A percentile compares a stretch with the other conserved stretches of the same genome.
Evolutionary conservation across 2,888 invertebrate species (phyloP).

Genomic region (Spatulosminthurus flaviceps): DNA sequence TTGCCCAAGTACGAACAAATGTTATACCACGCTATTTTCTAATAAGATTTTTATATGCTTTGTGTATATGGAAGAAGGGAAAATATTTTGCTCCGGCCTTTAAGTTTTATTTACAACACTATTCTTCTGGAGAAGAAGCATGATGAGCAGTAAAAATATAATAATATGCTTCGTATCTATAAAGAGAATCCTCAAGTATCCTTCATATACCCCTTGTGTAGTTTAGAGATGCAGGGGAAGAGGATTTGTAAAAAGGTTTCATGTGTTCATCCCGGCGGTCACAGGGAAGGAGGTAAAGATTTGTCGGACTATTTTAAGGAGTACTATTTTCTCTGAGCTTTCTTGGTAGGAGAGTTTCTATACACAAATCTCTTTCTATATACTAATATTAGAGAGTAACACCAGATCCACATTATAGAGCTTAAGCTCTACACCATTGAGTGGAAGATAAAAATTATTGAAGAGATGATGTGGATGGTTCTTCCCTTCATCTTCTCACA

Average conservation of each 20-base stretch:
- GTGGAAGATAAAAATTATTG: constrained; percentile 35
- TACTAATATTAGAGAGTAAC: too few species aligned
- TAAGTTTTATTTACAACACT: too few species aligned
- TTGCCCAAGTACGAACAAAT: too few species aligned
- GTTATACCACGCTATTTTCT: too few species aligned
- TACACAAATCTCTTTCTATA: too few species aligned
- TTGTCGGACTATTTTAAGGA: constrained; percentile 34
- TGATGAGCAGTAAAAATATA: too few species aligned
- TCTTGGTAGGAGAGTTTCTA: constrained; percentile 37
- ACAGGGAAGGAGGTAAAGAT: constrained; percentile 13
- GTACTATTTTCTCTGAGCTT: background rate
- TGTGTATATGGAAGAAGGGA: too few species aligned
- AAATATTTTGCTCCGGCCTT: too few species aligned
- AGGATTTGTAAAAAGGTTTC: background rate
- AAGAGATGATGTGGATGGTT: constrained; percentile 29
- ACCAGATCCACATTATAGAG: background rate
- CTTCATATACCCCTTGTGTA: background rate
- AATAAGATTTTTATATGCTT: too few species aligned
- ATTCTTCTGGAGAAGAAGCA: too few species aligned
- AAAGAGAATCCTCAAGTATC: background rate
- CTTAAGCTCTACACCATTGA: background rate
- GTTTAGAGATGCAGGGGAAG: background rate
- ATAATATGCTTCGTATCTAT: too few species aligned
- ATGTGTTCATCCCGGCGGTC: background rate
- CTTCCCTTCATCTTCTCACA: constrained; percentile 29